Conservation (phyloP, 2,888 invertebrate genomes). For the Heliothis peltigera region DNA sequence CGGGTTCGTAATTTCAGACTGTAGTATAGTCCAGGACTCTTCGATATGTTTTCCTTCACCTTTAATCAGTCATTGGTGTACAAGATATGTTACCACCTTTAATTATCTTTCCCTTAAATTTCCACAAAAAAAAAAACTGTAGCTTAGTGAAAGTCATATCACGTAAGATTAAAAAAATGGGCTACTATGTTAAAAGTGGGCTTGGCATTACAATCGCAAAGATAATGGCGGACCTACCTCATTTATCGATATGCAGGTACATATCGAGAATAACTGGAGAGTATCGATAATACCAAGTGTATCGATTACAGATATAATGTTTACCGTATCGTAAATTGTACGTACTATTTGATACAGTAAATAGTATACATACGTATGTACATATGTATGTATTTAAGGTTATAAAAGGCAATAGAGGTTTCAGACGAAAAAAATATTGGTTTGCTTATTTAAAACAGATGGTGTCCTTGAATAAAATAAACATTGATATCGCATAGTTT, state of each 20-base stretch:
- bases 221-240: slow-evolving; percentile 21
- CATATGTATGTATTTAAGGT: too few relatives aligned
- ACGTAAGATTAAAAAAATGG: slow-evolving; percentile 39
- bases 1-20: too few relatives aligned
- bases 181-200: slow-evolving; percentile 43
- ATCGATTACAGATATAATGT: neutral
- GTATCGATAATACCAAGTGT: neutral
- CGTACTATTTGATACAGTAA: neutral
- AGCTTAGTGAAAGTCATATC: slow-evolving; percentile 33
- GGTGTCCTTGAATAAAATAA: neutral
- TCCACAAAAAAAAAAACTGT: too few relatives aligned
- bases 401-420: too few relatives aligned
- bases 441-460: neutral
- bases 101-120: too few relatives aligned
- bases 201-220: slow-evolving; percentile 35
- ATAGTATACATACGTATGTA: too few relatives aligned
- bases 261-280: neutral
- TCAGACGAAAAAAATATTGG: too few relatives aligned
- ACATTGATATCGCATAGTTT: too few relatives aligned
- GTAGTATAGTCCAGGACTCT: too few relatives aligned
- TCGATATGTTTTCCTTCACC: too few relatives aligned
- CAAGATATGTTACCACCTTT: too few relatives aligned
- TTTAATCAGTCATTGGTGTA: too few relatives aligned
- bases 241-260: neutral
- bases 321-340: slow-evolving; percentile 4